A percentile compares a stretch with the other conserved stretches of the same genome.
These are phyloP conservation scores for Falcaria lacertinaria DNA, from an alignment of 2,888 invertebrate genomes.

Conservation along the genomic window DNA sequence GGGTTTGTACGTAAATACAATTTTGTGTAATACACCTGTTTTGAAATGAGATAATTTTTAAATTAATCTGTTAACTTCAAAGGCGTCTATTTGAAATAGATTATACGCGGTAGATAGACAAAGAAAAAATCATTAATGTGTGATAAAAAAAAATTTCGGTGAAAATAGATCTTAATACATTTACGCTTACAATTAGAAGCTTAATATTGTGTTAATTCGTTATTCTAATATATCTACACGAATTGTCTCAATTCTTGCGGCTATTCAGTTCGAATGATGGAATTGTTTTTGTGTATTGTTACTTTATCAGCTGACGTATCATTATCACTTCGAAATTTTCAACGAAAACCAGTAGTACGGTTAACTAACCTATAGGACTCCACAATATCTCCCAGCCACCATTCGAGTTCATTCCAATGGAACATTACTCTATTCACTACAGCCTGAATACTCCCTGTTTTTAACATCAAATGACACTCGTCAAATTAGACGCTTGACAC, in stretches of 20 bases:
- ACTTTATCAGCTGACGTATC: not conserved
- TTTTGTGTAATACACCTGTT: not conserved
- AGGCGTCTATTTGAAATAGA: too few relatives aligned
- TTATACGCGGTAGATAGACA: too few relatives aligned
- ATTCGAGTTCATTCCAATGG: slow-evolving; percentile 52
- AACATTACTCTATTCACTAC: slow-evolving; percentile 54
- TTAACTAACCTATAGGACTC: slow-evolving; percentile 18
- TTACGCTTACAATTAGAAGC: too few relatives aligned
- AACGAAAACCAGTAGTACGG: slow-evolving; percentile 21
- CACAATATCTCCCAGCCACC: slow-evolving; percentile 24
- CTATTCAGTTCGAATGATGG: not conserved
- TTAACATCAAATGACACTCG: slow-evolving; percentile 41
- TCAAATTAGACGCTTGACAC: slow-evolving; percentile 67
- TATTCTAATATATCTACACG: not conserved
- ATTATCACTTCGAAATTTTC: not conserved
- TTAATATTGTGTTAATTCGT: too few relatives aligned
- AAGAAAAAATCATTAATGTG: too few relatives aligned
- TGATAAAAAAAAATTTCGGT: too few relatives aligned
- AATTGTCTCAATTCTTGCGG: not conserved
- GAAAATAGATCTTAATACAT: too few relatives aligned
- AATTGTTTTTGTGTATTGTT: not conserved
- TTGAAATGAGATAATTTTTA: too few relatives aligned
- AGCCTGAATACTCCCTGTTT: slow-evolving; percentile 35
- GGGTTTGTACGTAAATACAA: not conserved
- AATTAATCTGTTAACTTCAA: too few relatives aligned